Percentiles rank a stretch among this genome's conserved stretches.
These are phyloP conservation scores for Eilema depressum DNA, from an alignment of 2,888 invertebrate species.

Conservation along the genomic window DNA sequence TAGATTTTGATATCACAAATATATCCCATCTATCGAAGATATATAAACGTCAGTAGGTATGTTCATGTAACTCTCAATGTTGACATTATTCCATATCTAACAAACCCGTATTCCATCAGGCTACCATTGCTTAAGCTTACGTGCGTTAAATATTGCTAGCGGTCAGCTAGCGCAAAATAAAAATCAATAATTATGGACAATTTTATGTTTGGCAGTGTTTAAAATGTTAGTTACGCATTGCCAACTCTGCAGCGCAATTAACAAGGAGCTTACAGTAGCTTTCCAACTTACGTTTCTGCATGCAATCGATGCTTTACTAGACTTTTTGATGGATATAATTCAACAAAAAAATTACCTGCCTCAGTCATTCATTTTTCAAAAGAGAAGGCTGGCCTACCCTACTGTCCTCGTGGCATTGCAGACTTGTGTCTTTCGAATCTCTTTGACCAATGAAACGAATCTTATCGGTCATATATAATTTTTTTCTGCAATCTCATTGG, in stretches of 20 bases:
- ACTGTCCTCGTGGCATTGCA: too few relatives aligned
- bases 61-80: too few relatives aligned
- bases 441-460: too few relatives aligned
- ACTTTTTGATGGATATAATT: neutral
- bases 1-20: too few relatives aligned
- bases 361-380: neutral
- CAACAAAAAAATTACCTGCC: neutral
- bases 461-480: too few relatives aligned
- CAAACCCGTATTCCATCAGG: neutral
- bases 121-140: neutral
- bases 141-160: neutral
- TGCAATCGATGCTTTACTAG: slow-evolving; percentile 32
- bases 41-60: too few relatives aligned
- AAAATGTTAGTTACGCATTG: slow-evolving; percentile 47
- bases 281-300: slow-evolving; percentile 26
- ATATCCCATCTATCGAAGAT: too few relatives aligned
- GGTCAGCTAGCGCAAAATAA: slow-evolving; percentile 28
- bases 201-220: slow-evolving; percentile 41
- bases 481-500: too few relatives aligned
- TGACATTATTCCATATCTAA: neutral
- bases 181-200: slow-evolving; percentile 41
- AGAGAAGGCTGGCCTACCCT: too few relatives aligned
- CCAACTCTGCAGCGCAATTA: slow-evolving; percentile 38
- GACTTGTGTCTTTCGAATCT: too few relatives aligned
- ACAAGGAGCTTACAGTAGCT: slow-evolving; percentile 48